Evolutionary conservation across 2,113 vertebrate genomes (phyloP).

Genomic region (Elephantulus edwardii): DNA sequence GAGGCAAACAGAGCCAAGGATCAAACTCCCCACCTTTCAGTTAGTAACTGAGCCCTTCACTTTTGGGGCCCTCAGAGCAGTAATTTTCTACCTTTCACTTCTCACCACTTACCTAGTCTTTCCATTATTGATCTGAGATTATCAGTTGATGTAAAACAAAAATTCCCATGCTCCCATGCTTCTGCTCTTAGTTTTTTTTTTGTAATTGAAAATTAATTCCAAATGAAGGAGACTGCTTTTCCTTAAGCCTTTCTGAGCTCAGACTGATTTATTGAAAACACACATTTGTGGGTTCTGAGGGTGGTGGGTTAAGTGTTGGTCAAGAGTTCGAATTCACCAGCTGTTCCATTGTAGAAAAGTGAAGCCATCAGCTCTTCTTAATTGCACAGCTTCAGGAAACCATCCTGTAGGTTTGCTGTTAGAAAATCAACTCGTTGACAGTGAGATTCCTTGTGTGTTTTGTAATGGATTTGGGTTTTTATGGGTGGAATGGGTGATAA

Average conservation of each 20-base stretch:
- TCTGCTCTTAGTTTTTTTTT: neutral
- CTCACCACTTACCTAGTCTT: neutral
- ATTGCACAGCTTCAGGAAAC: too few relatives aligned
- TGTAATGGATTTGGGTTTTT: too few relatives aligned
- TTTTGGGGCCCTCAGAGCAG: neutral
- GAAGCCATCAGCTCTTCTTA: too few relatives aligned
- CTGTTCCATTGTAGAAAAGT: too few relatives aligned
- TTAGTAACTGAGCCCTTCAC: neutral
- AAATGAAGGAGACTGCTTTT: neutral
- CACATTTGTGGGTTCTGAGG: neutral
- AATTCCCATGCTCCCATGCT: neutral
- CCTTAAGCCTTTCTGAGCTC: neutral
- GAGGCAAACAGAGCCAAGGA: neutral
- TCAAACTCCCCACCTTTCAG: neutral
- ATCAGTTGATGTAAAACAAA: neutral
- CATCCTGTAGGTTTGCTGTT: too few relatives aligned
- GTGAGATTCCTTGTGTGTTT: too few relatives aligned
- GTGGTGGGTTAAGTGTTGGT: too few relatives aligned
- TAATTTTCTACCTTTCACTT: neutral
- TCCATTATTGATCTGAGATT: neutral
- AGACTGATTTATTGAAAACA: neutral
- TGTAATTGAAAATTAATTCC: neutral
- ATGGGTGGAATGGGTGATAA: too few relatives aligned
- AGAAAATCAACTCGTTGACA: too few relatives aligned
- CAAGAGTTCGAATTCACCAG: too few relatives aligned